Percentiles rank a stretch among this genome's conserved stretches.
phyloP scores from a whole-genome alignment of 2,888 invertebrate genomes.

The Orthosia gothica region DNA sequence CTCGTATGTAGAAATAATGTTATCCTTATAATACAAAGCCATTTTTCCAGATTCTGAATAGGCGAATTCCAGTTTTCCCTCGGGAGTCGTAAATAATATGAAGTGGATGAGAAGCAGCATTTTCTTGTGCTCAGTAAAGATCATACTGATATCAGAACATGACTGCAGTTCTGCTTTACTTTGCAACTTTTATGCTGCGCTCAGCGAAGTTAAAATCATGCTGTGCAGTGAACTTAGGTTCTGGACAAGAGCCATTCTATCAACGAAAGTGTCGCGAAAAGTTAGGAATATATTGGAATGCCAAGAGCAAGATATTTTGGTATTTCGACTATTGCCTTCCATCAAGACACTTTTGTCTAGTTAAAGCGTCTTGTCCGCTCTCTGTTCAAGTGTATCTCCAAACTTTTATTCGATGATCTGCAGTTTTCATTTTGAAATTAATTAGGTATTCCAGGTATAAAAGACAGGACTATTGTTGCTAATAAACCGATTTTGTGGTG shows the following conservation, averaged over 20 bases:
- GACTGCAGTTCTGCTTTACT: slow-evolving; percentile 22
- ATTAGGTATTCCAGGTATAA: too few relatives aligned
- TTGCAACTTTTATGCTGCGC: slow-evolving; percentile 19
- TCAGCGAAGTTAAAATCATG: slow-evolving; percentile 6
- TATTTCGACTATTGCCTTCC: too few relatives aligned
- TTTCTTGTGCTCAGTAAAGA: slow-evolving; percentile 39
- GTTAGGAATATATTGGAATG: too few relatives aligned
- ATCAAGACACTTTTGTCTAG: too few relatives aligned
- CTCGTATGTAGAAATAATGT: slow-evolving; percentile 29
- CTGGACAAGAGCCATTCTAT: too few relatives aligned
- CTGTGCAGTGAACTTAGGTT: neutral
- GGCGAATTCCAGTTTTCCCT: slow-evolving; percentile 38
- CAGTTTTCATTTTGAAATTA: too few relatives aligned
- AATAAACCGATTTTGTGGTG: too few relatives aligned
- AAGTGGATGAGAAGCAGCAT: slow-evolving; percentile 42
- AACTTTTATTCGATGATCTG: neutral
- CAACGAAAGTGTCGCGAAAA: too few relatives aligned
- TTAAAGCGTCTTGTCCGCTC: neutral
- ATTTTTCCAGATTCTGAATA: slow-evolving; percentile 34
- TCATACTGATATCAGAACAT: slow-evolving; percentile 28
- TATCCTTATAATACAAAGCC: slow-evolving; percentile 14
- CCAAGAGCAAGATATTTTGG: too few relatives aligned
- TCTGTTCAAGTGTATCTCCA: neutral
- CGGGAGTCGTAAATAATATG: slow-evolving; percentile 49
- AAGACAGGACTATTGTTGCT: too few relatives aligned